A percentile compares a stretch with the other conserved stretches of the same genome.
Conservation (phyloP, 2,113 vertebrate species). For the Phalacrocorax pelagicus region DNA sequence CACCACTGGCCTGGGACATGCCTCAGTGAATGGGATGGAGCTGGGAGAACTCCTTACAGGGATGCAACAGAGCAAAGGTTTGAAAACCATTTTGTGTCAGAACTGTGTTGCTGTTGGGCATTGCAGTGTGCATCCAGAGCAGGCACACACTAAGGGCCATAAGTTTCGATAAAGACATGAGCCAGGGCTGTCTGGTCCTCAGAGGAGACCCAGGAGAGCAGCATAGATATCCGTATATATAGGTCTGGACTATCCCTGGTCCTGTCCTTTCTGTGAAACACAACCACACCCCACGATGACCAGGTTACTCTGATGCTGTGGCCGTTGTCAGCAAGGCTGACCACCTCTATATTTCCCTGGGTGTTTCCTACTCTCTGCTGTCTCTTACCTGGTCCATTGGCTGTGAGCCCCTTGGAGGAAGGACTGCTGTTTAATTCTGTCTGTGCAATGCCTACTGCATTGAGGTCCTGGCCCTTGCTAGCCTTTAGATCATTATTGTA, state of each 20-base stretch:
- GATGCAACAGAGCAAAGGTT: not conserved
- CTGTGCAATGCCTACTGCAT: not conserved
- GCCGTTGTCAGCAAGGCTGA: not conserved
- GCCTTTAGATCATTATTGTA: not conserved
- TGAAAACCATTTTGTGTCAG: not conserved
- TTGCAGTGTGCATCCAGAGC: not conserved
- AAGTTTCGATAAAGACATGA: not conserved
- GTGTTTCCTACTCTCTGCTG: not conserved
- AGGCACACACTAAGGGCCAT: not conserved
- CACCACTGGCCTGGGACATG: not conserved
- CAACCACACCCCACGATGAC: fast-evolving
- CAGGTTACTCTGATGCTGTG: not conserved
- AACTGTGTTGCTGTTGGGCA: not conserved
- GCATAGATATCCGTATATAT: not conserved
- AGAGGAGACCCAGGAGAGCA: not conserved
- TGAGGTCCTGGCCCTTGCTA: not conserved
- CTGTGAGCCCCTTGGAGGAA: not conserved
- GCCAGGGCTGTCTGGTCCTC: not conserved
- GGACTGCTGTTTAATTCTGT: not conserved
- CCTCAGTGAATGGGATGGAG: fast-evolving
- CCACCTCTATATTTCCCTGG: not conserved
- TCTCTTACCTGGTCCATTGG: not conserved
- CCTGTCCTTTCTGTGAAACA: not conserved
- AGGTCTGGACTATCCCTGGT: not conserved
- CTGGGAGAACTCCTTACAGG: not conserved